phyloP scores from a whole-genome alignment of 2,888 invertebrate species.

The Aproaerema taeniolella region DNA sequence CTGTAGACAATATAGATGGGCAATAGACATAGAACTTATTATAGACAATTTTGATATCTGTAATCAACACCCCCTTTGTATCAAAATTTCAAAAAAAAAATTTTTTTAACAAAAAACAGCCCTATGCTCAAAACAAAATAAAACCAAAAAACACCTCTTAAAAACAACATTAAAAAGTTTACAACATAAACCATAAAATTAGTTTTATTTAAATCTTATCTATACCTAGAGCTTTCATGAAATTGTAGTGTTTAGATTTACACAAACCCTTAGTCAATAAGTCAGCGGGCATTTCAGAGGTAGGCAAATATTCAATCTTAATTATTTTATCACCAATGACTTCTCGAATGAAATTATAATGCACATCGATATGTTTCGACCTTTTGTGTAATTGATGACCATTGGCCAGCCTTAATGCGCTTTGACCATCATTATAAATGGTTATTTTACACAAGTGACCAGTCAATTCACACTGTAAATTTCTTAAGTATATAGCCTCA shows the following conservation, averaged over 20 bases:
- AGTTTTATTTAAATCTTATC: too few species aligned
- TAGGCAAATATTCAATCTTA: constrained; percentile 7
- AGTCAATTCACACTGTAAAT: neutral
- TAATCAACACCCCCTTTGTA: too few species aligned
- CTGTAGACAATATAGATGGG: too few species aligned
- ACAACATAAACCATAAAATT: too few species aligned
- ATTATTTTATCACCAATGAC: neutral
- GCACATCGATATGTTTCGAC: neutral
- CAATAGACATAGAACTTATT: too few species aligned
- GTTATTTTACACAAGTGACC: neutral
- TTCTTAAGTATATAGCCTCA: neutral
- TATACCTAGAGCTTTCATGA: constrained; percentile 1
- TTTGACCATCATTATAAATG: constrained; percentile 2
- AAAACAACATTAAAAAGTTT: too few species aligned
- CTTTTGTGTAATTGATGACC: constrained; percentile 2
- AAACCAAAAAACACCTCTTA: too few species aligned
- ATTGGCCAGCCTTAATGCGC: neutral
- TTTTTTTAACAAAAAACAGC: too few species aligned
- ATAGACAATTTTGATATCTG: too few species aligned
- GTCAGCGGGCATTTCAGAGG: constrained; percentile 13
- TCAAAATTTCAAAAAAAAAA: too few species aligned
- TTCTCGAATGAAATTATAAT: constrained; percentile 3
- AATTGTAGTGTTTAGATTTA: constrained; percentile 9
- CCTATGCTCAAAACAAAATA: too few species aligned
- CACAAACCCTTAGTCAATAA: constrained; percentile 11